Conservation (phyloP, 2,113 vertebrate species). For the Motacilla alba region DNA sequence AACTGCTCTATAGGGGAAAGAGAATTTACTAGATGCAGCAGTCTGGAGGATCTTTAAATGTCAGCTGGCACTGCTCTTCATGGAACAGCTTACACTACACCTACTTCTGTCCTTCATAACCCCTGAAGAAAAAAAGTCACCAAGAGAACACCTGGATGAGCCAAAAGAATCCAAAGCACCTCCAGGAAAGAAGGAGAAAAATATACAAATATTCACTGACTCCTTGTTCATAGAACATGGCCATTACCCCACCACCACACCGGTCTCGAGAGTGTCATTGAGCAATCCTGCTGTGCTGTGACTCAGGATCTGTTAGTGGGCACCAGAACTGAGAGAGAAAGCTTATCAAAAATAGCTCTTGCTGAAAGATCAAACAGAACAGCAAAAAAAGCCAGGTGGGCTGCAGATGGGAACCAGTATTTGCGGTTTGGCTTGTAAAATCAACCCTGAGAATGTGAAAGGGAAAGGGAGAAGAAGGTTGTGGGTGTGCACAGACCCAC, state of each 20-base stretch:
- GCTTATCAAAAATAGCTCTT: not conserved
- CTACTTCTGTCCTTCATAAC: not conserved
- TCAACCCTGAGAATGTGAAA: not conserved
- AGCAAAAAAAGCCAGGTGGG: not conserved
- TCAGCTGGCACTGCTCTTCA: not conserved
- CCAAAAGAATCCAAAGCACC: not conserved
- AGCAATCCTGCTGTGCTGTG: not conserved
- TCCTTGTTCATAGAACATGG: not conserved
- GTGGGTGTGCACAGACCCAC: not conserved
- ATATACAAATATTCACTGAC: not conserved
- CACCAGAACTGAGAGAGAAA: not conserved
- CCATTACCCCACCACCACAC: not conserved
- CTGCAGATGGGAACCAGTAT: not conserved
- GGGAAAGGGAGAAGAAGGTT: not conserved
- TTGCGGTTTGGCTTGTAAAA: not conserved
- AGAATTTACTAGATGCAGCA: not conserved
- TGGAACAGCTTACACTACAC: not conserved
- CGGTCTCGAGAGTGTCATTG: accelerated
- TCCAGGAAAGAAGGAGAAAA: not conserved
- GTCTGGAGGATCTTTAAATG: not conserved
- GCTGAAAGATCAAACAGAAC: not conserved
- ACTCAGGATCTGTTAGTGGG: not conserved
- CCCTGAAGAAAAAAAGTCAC: not conserved
- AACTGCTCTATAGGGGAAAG: not conserved
- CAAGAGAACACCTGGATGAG: not conserved